Conservation (phyloP, 2,797 vertebrate species). For the Triplophysa yarkandensis region DNA sequence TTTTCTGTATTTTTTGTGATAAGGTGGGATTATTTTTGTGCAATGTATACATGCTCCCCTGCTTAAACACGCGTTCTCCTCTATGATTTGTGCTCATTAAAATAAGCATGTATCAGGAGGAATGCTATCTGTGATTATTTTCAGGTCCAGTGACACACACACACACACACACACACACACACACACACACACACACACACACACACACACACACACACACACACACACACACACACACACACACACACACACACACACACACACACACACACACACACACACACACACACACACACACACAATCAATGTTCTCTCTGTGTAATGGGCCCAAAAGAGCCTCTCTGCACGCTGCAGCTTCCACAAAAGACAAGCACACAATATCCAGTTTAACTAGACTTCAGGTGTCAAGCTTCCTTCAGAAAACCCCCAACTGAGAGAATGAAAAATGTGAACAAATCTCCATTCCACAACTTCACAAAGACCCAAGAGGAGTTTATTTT, state of each 20-base stretch:
- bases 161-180: slow-evolving; percentile 18
- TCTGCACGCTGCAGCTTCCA: slow-evolving; percentile 17
- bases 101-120: slow-evolving; percentile 17
- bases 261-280: slow-evolving; percentile 17
- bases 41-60: not conserved
- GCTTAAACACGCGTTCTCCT: slow-evolving; percentile 21
- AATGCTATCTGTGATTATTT: slow-evolving; percentile 5
- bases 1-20: slow-evolving; percentile 12
- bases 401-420: slow-evolving; percentile 36
- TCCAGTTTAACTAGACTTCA: slow-evolving; percentile 30
- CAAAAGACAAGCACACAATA: slow-evolving; percentile 20
- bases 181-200: slow-evolving; percentile 17
- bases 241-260: slow-evolving; percentile 16
- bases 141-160: slow-evolving; percentile 8
- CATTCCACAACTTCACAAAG: slow-evolving; percentile 65
- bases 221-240: slow-evolving; percentile 17
- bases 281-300: slow-evolving; percentile 17
- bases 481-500: slow-evolving; percentile 27
- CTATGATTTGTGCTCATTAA: slow-evolving; percentile 36
- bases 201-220: slow-evolving; percentile 11
- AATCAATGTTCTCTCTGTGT: slow-evolving; percentile 22
- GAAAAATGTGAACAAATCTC: slow-evolving; percentile 69
- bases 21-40: slow-evolving; percentile 11
- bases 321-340: slow-evolving; percentile 17
- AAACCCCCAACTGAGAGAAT: slow-evolving; percentile 35